A percentile compares a stretch with the other conserved stretches of the same genome.
These are phyloP conservation scores for Plotosus lineatus DNA, from an alignment of 2,113 vertebrate species.

Conservation along the genomic window DNA sequence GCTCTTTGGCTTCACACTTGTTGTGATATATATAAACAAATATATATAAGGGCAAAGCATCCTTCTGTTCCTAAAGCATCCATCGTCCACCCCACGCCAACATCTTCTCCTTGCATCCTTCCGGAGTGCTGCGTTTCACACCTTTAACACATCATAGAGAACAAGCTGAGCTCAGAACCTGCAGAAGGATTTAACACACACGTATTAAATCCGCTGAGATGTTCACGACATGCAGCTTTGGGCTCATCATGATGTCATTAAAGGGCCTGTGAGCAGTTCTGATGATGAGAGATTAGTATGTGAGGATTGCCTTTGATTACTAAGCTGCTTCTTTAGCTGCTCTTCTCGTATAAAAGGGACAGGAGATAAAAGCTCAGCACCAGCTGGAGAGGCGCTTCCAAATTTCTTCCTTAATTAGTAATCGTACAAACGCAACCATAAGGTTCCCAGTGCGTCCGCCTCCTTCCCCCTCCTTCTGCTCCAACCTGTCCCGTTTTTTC, in stretches of 20 bases:
- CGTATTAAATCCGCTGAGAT: no score
- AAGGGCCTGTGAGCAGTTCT: conserved; percentile 17
- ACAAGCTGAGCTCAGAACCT: background rate
- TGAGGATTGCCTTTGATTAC: background rate
- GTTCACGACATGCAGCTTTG: background rate
- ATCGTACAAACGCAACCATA: conserved; percentile 79
- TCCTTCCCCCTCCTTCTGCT: conserved; percentile 80
- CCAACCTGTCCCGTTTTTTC: conserved; percentile 74
- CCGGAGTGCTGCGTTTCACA: background rate
- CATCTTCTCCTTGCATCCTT: conserved; percentile 54
- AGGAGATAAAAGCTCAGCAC: conserved; percentile 7
- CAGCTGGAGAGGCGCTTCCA: conserved; percentile 38
- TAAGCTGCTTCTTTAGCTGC: conserved; percentile 4
- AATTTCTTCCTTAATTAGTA: conserved; percentile 66
- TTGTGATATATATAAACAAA: conserved; percentile 47
- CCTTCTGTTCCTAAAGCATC: conserved; percentile 33
- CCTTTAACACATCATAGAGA: conserved; percentile 9
- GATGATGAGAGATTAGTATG: background rate
- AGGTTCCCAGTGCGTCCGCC: conserved; percentile 77
- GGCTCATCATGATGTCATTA: conserved; percentile 7
- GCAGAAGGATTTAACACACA: background rate
- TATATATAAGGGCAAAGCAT: conserved; percentile 54
- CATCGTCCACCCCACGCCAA: conserved; percentile 46
- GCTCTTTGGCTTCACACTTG: conserved; percentile 55
- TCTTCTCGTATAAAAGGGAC: background rate